Base-by-base conservation (phyloP, 2,797 vertebrate genomes). In the Rhynchotus rufescens region DNA sequence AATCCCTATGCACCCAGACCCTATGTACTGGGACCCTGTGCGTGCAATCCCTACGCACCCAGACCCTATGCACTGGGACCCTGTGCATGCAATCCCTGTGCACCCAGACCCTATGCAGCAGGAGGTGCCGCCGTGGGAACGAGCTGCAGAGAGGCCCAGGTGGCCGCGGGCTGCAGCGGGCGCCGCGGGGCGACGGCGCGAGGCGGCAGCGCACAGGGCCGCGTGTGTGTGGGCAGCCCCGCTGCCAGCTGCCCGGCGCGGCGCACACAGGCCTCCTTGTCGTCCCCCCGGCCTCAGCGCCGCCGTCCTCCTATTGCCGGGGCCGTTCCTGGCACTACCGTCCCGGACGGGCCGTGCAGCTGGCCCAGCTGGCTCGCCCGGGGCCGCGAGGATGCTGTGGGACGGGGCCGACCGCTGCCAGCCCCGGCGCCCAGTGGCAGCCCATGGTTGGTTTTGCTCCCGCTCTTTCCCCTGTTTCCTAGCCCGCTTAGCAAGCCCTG, bases 101-200 rank as follows among this genome's bases (percentile, higher is more conserved):
- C 49, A 52, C 51, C 8, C 25, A 5, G 51, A 8, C 51, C 25
- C 25, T 28, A 2, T 52, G 51, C 51, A 16, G 32, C 45, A 67
- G 65, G 73, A 79, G 40, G 52, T 56, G 72, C 42, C 28, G 38
- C 62, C 66, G 68, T 75, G 62, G 49, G 88, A 62, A 19, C 61
- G 57, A 75, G 75, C 76, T 90, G 75, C 80, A 80, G 69, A 80
- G 74, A 74, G 81, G 34, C 56, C 42, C 69, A 65, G 84, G 57
- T 80, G 80, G 80, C 71, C 28, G 12, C 45, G 10, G 49, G 49
- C 23, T 30, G 69, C 79, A 38, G 22, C 32, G 54, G 38, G 72
- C 9, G 51, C 59, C 45, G 40, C 68, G 9, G 54, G 54, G 65
- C 47, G 6, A 3, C 11, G 76, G 26, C 17, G 38, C 45, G 11